These are phyloP conservation scores for Ictalurus furcatus DNA, from an alignment of 2,113 vertebrate species.

Conservation along the genomic window DNA sequence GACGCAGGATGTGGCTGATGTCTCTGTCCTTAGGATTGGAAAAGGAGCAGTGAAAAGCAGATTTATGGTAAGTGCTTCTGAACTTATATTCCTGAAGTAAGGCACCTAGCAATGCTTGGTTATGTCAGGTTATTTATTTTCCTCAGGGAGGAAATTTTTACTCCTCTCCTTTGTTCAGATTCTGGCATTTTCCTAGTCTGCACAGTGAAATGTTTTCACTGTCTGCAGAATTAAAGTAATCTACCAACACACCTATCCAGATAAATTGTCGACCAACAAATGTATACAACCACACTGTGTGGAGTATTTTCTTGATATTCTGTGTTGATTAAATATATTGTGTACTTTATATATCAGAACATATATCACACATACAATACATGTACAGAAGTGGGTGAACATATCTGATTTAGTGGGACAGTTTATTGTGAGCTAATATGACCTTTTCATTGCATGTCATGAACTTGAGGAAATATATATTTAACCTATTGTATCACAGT, in stretches of 20 bases:
- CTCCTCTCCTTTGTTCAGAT: background rate
- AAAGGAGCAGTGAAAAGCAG: slow-evolving; percentile 87
- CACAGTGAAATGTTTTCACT: background rate
- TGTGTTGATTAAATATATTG: background rate
- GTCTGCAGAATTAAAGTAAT: background rate
- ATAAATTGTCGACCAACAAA: background rate
- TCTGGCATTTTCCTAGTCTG: background rate
- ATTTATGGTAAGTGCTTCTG: slow-evolving; percentile 81
- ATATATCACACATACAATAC: background rate
- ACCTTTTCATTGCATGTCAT: background rate
- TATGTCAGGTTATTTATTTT: background rate
- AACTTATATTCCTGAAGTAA: background rate
- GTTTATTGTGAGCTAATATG: background rate
- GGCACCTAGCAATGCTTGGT: background rate
- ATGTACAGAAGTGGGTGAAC: background rate
- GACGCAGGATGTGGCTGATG: slow-evolving; percentile 79
- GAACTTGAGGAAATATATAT: background rate
- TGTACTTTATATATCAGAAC: background rate
- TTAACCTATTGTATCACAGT: background rate
- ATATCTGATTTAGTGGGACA: background rate
- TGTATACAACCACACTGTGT: background rate
- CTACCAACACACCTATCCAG: background rate
- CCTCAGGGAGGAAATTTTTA: background rate
- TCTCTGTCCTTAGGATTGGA: slow-evolving; percentile 82
- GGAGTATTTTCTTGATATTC: background rate